Evolutionary conservation across 2,113 vertebrate genomes (phyloP).

Genomic region (Vimba vimba): DNA sequence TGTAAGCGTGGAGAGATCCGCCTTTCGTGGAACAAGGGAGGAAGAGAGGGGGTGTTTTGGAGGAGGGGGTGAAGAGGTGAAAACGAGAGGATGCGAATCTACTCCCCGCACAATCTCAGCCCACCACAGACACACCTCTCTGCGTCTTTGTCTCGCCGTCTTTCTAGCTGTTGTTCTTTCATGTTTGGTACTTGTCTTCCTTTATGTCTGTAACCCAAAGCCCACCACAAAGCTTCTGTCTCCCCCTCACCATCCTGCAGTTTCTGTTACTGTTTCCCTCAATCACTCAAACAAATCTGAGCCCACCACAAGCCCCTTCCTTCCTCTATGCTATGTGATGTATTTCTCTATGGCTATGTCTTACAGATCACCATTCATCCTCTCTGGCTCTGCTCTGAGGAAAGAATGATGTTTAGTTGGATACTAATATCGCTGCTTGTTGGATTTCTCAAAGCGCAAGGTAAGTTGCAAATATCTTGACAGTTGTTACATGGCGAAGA

Average conservation of each 20-base stretch:
- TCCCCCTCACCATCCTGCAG: slow-evolving; percentile 46
- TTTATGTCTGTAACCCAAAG: slow-evolving; percentile 64
- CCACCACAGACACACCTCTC: slow-evolving; percentile 70
- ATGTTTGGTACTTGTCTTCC: slow-evolving; percentile 49
- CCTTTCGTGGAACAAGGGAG: slow-evolving; percentile 81
- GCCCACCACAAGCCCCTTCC: slow-evolving; percentile 73
- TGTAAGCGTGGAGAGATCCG: slow-evolving; percentile 75
- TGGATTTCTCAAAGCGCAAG: neutral
- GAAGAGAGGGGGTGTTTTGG: slow-evolving; percentile 74
- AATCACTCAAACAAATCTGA: slow-evolving; percentile 66
- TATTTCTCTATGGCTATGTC: slow-evolving; percentile 50
- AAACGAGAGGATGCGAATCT: slow-evolving; percentile 70
- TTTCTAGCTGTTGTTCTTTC: slow-evolving; percentile 42
- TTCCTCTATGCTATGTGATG: neutral
- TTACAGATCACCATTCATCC: slow-evolving; percentile 15
- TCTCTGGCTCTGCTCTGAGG: slow-evolving; percentile 32
- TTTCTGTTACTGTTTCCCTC: slow-evolving; percentile 4
- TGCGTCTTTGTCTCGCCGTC: slow-evolving; percentile 48
- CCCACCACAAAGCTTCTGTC: slow-evolving; percentile 72
- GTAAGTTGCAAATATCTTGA: slow-evolving; percentile 22
- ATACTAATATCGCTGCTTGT: neutral
- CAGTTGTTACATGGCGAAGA: neutral
- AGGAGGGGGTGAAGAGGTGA: slow-evolving; percentile 60
- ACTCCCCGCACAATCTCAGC: slow-evolving; percentile 74
- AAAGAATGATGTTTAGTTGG: slow-evolving; percentile 59